Conservation (phyloP, 2,888 invertebrate genomes). For the Thymelicus acteon region DNA sequence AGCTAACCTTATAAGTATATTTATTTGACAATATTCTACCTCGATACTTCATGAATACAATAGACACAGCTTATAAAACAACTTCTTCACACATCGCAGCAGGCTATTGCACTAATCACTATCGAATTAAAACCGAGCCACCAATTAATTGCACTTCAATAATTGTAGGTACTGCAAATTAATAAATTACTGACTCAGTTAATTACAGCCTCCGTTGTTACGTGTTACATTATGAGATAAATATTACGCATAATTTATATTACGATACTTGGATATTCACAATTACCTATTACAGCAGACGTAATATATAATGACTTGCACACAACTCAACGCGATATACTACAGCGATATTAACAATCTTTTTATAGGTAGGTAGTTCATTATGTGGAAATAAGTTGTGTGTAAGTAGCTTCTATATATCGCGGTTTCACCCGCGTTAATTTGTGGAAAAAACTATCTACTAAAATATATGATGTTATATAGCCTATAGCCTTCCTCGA, state of each 20-base stretch:
- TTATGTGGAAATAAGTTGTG: not conserved
- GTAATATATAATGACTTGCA: constrained; percentile 36
- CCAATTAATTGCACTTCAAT: not conserved
- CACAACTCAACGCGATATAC: constrained; percentile 9
- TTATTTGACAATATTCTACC: too few species aligned
- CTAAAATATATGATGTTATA: too few species aligned
- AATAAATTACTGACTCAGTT: not conserved
- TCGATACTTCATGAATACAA: too few species aligned
- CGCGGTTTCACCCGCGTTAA: too few species aligned
- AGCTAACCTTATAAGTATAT: too few species aligned
- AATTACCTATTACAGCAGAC: constrained; percentile 32
- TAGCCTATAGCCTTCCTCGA: too few species aligned
- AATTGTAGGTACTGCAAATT: not conserved
- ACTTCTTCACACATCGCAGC: too few species aligned
- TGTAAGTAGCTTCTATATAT: too few species aligned
- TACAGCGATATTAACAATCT: constrained; percentile 6
- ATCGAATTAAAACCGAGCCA: too few species aligned
- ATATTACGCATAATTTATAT: constrained; percentile 34
- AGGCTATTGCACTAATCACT: too few species aligned
- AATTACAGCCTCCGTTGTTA: not conserved
- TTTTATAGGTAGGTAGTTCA: not conserved
- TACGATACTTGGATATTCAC: constrained; percentile 23
- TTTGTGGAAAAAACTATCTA: too few species aligned
- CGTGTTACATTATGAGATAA: constrained; percentile 12
- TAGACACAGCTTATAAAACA: too few species aligned